A percentile compares a stretch with the other conserved stretches of the same genome.
Evolutionary conservation across 2,797 vertebrate genomes (phyloP).

Genomic region (Vultur gryphus): DNA sequence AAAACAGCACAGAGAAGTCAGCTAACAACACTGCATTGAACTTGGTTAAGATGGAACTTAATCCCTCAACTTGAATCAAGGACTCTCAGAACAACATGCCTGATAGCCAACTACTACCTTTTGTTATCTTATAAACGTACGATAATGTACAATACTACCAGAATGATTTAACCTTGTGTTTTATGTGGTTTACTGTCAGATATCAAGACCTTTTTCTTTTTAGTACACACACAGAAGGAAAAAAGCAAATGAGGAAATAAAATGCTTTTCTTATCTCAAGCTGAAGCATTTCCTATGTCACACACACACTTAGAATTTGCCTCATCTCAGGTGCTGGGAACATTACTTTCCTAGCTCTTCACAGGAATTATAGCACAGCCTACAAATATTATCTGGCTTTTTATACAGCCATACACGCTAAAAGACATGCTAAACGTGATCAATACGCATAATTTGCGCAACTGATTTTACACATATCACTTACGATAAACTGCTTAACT

Average conservation of each 20-base stretch:
- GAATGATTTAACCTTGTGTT: not conserved
- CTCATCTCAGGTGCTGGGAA: not conserved
- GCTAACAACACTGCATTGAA: not conserved
- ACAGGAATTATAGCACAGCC: not conserved
- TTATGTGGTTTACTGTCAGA: not conserved
- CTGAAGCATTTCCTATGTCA: not conserved
- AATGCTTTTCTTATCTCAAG: not conserved
- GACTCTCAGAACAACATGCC: not conserved
- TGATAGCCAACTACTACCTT: not conserved
- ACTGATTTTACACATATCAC: not conserved
- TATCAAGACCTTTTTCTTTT: not conserved
- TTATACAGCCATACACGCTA: not conserved
- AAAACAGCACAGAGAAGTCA: not conserved
- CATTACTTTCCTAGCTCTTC: not conserved
- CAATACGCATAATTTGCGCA: not conserved
- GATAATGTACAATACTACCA: not conserved
- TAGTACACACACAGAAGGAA: not conserved
- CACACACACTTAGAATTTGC: not conserved
- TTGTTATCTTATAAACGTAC: not conserved
- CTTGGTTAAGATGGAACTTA: not conserved
- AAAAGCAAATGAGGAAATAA: not conserved
- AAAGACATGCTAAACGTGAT: not conserved
- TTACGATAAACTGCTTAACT: not conserved
- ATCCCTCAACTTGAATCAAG: not conserved
- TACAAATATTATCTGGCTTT: not conserved